Conservation (phyloP, 2,113 vertebrate species). For the Aplodontia rufa region DNA sequence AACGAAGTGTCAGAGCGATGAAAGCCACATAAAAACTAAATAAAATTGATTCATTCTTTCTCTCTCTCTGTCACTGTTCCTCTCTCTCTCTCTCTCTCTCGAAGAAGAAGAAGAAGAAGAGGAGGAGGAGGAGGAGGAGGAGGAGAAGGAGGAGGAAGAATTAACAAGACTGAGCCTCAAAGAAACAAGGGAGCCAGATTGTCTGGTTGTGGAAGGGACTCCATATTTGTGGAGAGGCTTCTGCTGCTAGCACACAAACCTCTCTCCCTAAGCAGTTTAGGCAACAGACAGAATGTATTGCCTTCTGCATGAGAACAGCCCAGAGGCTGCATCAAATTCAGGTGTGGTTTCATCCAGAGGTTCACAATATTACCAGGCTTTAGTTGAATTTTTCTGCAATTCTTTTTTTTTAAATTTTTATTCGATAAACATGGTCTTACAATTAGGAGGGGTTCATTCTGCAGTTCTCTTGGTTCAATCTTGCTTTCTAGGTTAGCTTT, state of each 20-base stretch:
- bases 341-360: background rate
- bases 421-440: no score
- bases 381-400: background rate
- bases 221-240: background rate
- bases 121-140: no score
- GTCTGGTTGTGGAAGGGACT: background rate
- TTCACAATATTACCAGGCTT: background rate
- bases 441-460: no score
- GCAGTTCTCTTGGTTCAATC: background rate
- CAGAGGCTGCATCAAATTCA: background rate
- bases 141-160: no score
- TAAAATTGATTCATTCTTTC: no score
- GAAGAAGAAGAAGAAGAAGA: no score
- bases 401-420: background rate
- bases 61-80: no score
- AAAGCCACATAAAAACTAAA: no score
- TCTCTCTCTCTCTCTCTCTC: no score
- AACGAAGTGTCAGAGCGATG: no score
- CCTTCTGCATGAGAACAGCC: background rate
- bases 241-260: background rate
- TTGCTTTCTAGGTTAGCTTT: background rate
- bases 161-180: background rate
- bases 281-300: background rate
- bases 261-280: background rate
- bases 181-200: background rate